phyloP scores from a whole-genome alignment of 2,888 invertebrate genomes.

The Lasioglossum calceatum region DNA sequence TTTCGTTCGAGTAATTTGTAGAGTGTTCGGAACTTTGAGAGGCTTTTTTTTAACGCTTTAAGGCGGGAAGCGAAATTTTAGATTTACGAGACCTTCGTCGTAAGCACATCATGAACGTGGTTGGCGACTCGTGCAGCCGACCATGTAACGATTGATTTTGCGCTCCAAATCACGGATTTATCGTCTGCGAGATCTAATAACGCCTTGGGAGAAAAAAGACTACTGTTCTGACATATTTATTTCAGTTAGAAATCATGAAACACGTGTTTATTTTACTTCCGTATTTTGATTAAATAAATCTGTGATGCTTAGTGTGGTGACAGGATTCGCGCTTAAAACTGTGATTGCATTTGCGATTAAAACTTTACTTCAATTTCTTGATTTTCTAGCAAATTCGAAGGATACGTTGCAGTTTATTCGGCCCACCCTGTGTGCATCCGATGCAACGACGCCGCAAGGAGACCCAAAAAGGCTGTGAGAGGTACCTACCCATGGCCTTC shows the following conservation, averaged over 20 bases:
- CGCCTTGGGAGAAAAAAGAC: background rate
- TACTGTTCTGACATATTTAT: background rate
- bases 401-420: background rate
- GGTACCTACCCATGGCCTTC: constrained; percentile 8
- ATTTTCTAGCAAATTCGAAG: background rate
- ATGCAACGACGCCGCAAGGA: background rate
- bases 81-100: background rate
- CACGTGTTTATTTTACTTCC: too few species aligned
- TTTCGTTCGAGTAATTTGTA: background rate
- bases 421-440: background rate
- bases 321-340: background rate
- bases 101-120: background rate
- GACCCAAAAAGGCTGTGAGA: constrained; percentile 1
- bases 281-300: too few species aligned
- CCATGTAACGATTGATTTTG: constrained; percentile 18
- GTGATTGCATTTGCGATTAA: background rate
- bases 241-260: background rate
- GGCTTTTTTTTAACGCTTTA: background rate
- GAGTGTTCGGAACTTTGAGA: background rate
- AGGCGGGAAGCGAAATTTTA: background rate
- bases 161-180: constrained; percentile 17
- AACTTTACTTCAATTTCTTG: background rate
- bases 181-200: constrained; percentile 3
- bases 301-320: too few species aligned
- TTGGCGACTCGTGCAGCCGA: constrained; percentile 4